Percentiles rank a stretch among this genome's conserved stretches.
Evolutionary conservation across 2,113 vertebrate genomes (phyloP).

Genomic region (Syngnathus scovelli): DNA sequence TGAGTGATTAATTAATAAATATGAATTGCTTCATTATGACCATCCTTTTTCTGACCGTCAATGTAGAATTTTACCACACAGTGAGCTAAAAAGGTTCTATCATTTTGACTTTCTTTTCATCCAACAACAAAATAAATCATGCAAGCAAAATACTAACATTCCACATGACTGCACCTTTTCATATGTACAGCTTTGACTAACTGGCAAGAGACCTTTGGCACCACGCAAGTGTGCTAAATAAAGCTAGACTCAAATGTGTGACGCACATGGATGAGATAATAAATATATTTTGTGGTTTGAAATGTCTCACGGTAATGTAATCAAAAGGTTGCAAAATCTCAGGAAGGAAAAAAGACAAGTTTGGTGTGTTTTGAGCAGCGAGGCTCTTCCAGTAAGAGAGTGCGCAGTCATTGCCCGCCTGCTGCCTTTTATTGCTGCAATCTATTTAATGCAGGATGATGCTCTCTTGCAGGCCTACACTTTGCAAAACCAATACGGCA

Average conservation of each 20-base stretch:
- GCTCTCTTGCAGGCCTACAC: constrained; percentile 81
- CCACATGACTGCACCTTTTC: neutral
- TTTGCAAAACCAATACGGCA: constrained; percentile 89
- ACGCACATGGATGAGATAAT: neutral
- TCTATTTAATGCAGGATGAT: constrained; percentile 50
- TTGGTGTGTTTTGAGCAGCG: neutral
- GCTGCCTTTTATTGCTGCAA: constrained; percentile 42
- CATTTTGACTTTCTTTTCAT: too few relatives aligned
- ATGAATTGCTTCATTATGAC: too few relatives aligned
- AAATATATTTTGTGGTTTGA: neutral
- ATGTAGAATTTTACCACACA: too few relatives aligned
- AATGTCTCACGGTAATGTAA: neutral
- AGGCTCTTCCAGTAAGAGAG: constrained; percentile 51
- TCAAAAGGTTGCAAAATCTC: neutral
- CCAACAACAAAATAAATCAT: neutral
- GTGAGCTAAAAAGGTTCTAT: too few relatives aligned
- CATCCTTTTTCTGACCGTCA: too few relatives aligned
- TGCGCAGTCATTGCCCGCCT: constrained; percentile 39
- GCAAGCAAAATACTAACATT: neutral
- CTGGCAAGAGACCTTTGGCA: neutral
- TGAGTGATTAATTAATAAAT: too few relatives aligned
- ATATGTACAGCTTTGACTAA: neutral
- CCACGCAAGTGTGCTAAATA: neutral
- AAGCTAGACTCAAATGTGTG: neutral
- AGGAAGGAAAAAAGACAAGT: neutral